Percentiles rank a stretch among this genome's conserved stretches.
These are phyloP conservation scores for Ochotona curzoniae DNA, from an alignment of 2,113 vertebrate species.

Conservation along the genomic window DNA sequence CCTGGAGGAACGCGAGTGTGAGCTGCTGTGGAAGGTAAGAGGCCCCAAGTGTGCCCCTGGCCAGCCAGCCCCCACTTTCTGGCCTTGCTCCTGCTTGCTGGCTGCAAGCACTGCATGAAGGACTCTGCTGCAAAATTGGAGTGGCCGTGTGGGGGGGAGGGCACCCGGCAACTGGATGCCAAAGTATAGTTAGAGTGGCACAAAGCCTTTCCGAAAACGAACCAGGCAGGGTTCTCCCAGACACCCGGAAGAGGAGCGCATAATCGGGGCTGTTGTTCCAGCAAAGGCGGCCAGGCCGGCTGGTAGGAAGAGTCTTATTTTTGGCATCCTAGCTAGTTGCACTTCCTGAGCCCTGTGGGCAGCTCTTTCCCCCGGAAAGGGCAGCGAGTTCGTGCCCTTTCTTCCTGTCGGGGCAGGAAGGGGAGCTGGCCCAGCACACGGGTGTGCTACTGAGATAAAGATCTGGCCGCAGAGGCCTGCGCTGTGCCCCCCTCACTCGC, in stretches of 20 bases:
- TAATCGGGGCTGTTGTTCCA: not conserved
- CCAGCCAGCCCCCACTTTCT: rapidly evolving
- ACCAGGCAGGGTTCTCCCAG: not conserved
- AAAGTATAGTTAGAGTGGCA: not conserved
- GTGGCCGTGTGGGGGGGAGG: too few species aligned
- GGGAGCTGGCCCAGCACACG: not conserved
- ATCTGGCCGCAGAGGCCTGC: not conserved
- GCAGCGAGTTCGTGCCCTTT: not conserved
- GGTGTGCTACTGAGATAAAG: constrained; percentile 8
- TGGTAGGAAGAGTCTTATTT: constrained; percentile 24
- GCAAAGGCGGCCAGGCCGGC: not conserved
- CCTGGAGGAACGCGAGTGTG: constrained; percentile 97
- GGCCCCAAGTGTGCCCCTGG: rapidly evolving
- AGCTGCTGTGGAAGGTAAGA: constrained; percentile 98
- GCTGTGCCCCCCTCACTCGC: not conserved
- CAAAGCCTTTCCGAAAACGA: not conserved
- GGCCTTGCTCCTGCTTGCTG: too few species aligned
- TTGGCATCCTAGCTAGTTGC: constrained; percentile 41
- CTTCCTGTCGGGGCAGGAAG: constrained; percentile 37
- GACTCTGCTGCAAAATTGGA: too few species aligned
- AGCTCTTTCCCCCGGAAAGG: not conserved
- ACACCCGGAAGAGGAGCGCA: not conserved
- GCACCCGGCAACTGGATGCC: not conserved
- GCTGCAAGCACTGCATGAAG: too few species aligned
- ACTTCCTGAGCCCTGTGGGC: constrained; percentile 52